Base-by-base conservation (phyloP, 2,888 invertebrate species). In the Ectemnius lituratus region DNA sequence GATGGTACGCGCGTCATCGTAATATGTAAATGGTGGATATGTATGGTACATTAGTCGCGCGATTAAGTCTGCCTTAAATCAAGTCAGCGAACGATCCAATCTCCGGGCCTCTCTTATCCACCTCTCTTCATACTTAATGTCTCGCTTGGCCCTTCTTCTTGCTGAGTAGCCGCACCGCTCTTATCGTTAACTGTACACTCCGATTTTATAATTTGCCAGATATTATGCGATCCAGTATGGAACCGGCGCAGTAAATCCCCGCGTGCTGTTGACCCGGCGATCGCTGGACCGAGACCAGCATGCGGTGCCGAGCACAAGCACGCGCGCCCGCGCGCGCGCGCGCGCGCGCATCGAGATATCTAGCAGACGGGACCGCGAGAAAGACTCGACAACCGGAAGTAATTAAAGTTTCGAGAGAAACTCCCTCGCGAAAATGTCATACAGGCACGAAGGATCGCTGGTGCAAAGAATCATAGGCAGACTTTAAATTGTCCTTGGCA, bases 211-310 rank as follows among this genome's bases (percentile, higher is more conserved):
- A 85, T 86, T 84, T 82, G 80, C 84, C 84, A 85, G 82, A 85
- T 83, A 86, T 87, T 86, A 83, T 83, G 81, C 82, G 80, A 83
- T 84, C 79, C 82, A 73, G 79, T 61, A 79, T 66, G 78, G 79
- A 86, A 79, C 77, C 80, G 75, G 73, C 72, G 78, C 74, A 73
- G 84, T 86, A 85, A 88, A 86, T 87, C 84, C 37, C 79, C 80
- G 78, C 82, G 86, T 88, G 88, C 88, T 88, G 87, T 88, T 88
- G 88, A 89, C 89, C 89, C 82, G 80, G 63, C 75, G 85, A 79
- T 87, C 88, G 76, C 85, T 89, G 87, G 88, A 88, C 88, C 88
- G 88, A 86, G 85, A 89, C 88, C 83, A 77, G 82, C 80, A 83
- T 80, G 79, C 85, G 79, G 37, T 13, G 52, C 52, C 8, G 78